phyloP scores from a whole-genome alignment of 2,888 invertebrate genomes.

The Amaurobius ferox region DNA sequence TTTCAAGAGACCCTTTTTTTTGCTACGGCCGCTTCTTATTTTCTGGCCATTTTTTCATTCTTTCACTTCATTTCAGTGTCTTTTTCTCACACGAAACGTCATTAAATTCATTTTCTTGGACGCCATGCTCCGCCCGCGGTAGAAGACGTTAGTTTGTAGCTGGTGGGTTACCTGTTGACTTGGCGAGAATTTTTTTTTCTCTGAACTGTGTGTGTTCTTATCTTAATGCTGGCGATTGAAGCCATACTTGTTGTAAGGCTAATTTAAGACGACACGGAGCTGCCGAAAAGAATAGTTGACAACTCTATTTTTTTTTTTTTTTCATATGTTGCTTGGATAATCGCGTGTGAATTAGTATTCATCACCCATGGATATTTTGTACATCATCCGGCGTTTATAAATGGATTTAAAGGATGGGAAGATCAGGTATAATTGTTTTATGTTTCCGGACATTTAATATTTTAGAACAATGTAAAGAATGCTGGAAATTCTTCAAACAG shows the following conservation, averaged over 20 bases:
- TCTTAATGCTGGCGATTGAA: constrained; percentile 52
- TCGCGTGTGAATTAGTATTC: neutral
- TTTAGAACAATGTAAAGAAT: neutral
- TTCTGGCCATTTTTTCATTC: constrained; percentile 54
- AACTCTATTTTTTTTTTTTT: neutral
- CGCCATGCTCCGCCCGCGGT: constrained; percentile 42
- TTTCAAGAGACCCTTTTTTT: constrained; percentile 20
- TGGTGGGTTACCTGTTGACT: constrained; percentile 57
- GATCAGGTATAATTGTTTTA: neutral
- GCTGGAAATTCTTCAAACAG: neutral
- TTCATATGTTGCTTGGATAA: neutral
- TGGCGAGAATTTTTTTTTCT: constrained; percentile 24
- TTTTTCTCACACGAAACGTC: constrained; percentile 68
- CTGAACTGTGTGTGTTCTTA: constrained; percentile 47
- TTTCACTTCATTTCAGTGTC: constrained; percentile 63
- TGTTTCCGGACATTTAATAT: neutral
- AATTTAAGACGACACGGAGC: constrained; percentile 36
- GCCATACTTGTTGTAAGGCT: constrained; percentile 29
- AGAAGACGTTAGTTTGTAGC: constrained; percentile 49
- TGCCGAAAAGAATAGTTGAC: constrained; percentile 13
- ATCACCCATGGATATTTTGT: neutral
- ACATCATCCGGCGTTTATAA: neutral
- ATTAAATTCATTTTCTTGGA: constrained; percentile 59
- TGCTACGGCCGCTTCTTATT: constrained; percentile 17
- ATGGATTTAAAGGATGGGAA: neutral